A percentile compares a stretch with the other conserved stretches of the same genome.
These are phyloP conservation scores for Luehdorfia chinensis DNA, from an alignment of 1,140 invertebrate genomes.

Conservation along the genomic window DNA sequence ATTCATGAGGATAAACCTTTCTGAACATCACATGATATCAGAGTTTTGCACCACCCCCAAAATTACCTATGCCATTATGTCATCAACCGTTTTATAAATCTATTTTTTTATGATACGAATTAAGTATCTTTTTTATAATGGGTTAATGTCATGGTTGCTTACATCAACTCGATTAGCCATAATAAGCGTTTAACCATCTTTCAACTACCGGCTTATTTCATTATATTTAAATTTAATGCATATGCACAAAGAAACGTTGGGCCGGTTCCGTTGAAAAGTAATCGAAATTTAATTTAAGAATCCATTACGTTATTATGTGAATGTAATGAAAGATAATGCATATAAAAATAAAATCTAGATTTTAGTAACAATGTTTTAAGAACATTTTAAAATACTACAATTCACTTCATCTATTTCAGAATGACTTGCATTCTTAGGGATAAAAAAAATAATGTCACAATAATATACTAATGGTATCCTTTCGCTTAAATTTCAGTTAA, in stretches of 20 bases:
- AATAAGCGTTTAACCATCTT: conserved; percentile 46
- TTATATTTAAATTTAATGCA: conserved; percentile 18
- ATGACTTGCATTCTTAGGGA: no score
- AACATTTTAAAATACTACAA: no score
- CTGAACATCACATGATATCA: conserved; percentile 42
- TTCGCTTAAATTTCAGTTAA: no score
- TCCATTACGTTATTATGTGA: conserved; percentile 6
- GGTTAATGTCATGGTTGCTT: conserved; percentile 49
- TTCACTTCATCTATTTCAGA: no score
- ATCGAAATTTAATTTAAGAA: conserved; percentile 12
- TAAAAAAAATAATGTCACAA: no score
- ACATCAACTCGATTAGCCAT: conserved; percentile 46
- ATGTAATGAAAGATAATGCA: conserved; percentile 7
- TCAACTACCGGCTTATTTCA: conserved; percentile 13
- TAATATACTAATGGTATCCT: no score
- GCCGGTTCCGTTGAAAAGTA: conserved; percentile 3
- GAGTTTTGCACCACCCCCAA: conserved; percentile 51
- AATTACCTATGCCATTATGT: conserved; percentile 70
- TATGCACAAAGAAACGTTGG: conserved; percentile 10
- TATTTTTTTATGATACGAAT: conserved; percentile 62
- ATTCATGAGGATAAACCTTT: conserved; percentile 55
- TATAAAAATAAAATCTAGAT: not conserved
- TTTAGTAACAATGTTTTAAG: no score
- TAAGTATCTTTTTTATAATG: conserved; percentile 51
- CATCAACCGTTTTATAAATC: conserved; percentile 68